Evolutionary conservation across 1,140 invertebrate species (phyloP), one percentile per base, ranked within the genome.

Genomic region (Temnothorax nylanderi): DNA sequence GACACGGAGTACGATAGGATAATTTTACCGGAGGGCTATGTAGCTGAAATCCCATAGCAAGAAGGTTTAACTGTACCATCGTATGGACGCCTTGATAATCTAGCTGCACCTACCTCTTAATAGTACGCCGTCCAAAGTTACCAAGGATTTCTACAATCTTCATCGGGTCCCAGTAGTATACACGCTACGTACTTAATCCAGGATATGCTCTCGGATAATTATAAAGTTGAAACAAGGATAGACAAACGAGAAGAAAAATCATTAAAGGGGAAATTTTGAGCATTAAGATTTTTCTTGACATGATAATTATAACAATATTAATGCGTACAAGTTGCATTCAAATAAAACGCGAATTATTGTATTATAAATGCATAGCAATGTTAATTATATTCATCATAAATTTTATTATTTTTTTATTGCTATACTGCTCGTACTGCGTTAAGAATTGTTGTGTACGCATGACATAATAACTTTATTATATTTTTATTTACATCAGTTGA

Each of bases 1-100:
- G 80, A 74, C 54, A 60, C 54, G 18, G 41, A 69, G 51, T 41
- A 74, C 41, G 69, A 84, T 84, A 74, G 69, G 80, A 84, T 84
- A 75, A 84, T 84, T 84, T 84, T 49, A 60, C 26, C 69, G 80
- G 67, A 47, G 54, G 69, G 26, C n/a, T 60, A 74, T 74, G 41
- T 32, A 84, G n/a, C 18, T 21, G 18, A 54, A 84, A 84, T 84
- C 54, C 32, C 80, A 49, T 84, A 62, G 80, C 67, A 84, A 84
- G 67, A 26, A 74, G 69, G 26, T 84, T 84, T 75, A 84, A 84
- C 80, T 49, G 41, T 60, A 60, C 41, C n/a, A 60, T 84, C 69
- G 69, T 84, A 84, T 84, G 80, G 80, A 84, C 80, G 80, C 54
- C 69, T 75, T 84, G 69, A 84, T 84, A 84, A 84, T 84, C 80